A percentile compares a stretch with the other conserved stretches of the same genome.
These are phyloP conservation scores for Lytechinus pictus DNA, from an alignment of 35 echinoderm and acorn worm species.

Conservation along the genomic window DNA sequence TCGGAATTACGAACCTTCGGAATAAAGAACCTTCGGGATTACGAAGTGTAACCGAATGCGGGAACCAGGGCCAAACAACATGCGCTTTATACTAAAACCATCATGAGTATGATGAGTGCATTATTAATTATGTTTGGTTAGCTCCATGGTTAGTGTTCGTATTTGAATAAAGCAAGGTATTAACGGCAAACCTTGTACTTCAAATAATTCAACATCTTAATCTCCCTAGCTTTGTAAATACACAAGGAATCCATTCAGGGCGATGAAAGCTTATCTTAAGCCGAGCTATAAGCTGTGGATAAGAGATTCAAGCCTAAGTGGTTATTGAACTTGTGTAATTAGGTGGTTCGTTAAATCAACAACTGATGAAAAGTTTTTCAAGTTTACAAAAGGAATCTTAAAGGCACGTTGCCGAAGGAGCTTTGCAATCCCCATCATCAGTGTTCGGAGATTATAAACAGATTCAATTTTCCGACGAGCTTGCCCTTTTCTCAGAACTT, in stretches of 20 bases:
- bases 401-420: neutral
- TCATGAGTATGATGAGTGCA: neutral
- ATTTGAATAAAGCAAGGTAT: neutral
- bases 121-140: constrained; percentile 13
- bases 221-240: neutral
- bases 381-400: neutral
- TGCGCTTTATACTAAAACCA: neutral
- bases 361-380: neutral
- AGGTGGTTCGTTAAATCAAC: neutral
- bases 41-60: too few relatives aligned
- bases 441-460: neutral
- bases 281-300: neutral
- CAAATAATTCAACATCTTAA: neutral
- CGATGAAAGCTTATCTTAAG: neutral
- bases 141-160: neutral
- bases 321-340: neutral
- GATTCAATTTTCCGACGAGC: too few relatives aligned
- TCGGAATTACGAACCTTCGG: too few relatives aligned
- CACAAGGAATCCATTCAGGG: neutral
- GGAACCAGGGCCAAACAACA: too few relatives aligned
- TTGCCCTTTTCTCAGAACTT: too few relatives aligned
- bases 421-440: neutral
- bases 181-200: neutral
- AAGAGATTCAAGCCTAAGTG: neutral
- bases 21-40: too few relatives aligned